Conservation (phyloP, 1,140 invertebrate species). For the Brachionus calyciflorus region DNA sequence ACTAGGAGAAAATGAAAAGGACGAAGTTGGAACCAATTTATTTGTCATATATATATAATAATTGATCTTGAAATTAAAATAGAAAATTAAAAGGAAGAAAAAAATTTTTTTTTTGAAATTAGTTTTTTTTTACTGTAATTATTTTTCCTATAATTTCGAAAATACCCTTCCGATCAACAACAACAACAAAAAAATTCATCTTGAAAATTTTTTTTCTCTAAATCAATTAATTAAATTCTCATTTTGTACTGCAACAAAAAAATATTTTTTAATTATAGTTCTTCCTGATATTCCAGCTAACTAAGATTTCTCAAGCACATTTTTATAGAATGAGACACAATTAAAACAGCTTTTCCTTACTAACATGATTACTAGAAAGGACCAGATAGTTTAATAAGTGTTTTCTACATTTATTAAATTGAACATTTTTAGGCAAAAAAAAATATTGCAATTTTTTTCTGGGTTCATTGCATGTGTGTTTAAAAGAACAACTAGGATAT, state of each 20-base stretch:
- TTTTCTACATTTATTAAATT: too few species aligned
- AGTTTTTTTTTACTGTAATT: slow-evolving; percentile 8
- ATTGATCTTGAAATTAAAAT: not conserved
- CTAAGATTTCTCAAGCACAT: too few species aligned
- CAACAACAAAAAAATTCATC: not conserved
- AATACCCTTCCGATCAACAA: slow-evolving; percentile 26
- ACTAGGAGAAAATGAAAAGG: not conserved
- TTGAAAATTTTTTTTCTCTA: slow-evolving; percentile 5
- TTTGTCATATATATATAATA: slow-evolving; percentile 41
- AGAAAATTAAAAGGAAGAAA: not conserved
- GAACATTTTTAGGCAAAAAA: too few species aligned
- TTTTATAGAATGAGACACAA: too few species aligned
- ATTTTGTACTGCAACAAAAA: not conserved
- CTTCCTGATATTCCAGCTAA: not conserved
- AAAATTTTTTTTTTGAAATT: slow-evolving; percentile 15
- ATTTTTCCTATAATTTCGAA: slow-evolving; percentile 22
- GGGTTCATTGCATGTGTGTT: too few species aligned
- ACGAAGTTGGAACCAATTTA: too few species aligned
- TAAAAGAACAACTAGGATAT: not conserved
- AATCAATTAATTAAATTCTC: slow-evolving; percentile 41
- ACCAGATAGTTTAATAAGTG: too few species aligned
- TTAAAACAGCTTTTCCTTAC: too few species aligned
- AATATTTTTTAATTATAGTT: slow-evolving; percentile 26
- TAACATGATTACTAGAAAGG: too few species aligned
- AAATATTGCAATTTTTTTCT: too few species aligned